A percentile compares a stretch with the other conserved stretches of the same genome.
Conservation (phyloP, 2,888 invertebrate species). For the Rotaria magnacalcarata region DNA sequence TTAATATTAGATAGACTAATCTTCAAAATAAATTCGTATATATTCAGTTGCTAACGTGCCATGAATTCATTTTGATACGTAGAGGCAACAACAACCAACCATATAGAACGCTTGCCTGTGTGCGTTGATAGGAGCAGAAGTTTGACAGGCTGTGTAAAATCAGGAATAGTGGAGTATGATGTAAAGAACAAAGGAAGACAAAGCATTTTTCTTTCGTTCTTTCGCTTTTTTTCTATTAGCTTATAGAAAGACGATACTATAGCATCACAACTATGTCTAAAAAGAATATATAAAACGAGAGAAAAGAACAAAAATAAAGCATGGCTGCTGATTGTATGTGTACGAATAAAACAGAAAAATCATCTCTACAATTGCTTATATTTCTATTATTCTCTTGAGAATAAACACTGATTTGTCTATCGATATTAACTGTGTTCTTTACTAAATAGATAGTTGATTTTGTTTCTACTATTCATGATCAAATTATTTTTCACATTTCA, state of each 20-base stretch:
- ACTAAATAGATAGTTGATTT: too few relatives aligned
- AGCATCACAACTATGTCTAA: not conserved
- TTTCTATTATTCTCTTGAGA: not conserved
- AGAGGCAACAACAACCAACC: slow-evolving; percentile 4
- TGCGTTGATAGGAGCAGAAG: not conserved
- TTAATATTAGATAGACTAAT: not conserved
- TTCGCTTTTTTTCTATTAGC: not conserved
- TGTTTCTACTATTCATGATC: too few relatives aligned
- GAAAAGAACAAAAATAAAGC: not conserved
- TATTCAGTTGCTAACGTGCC: not conserved
- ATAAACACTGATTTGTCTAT: not conserved
- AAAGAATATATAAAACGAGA: not conserved
- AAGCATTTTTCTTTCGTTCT: not conserved
- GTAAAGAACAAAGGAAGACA: not conserved
- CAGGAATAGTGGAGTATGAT: not conserved
- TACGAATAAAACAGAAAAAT: not conserved
- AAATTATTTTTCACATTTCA: not conserved
- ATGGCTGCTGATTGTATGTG: not conserved
- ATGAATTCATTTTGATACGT: not conserved
- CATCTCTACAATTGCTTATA: not conserved
- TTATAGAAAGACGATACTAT: not conserved
- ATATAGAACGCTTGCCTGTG: not conserved
- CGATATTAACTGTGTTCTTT: too few relatives aligned
- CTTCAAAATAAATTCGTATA: not conserved
- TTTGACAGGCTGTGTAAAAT: slow-evolving; percentile 11